phyloP scores from a whole-genome alignment of 2,888 invertebrate genomes.

The Standfussiana lucernea region DNA sequence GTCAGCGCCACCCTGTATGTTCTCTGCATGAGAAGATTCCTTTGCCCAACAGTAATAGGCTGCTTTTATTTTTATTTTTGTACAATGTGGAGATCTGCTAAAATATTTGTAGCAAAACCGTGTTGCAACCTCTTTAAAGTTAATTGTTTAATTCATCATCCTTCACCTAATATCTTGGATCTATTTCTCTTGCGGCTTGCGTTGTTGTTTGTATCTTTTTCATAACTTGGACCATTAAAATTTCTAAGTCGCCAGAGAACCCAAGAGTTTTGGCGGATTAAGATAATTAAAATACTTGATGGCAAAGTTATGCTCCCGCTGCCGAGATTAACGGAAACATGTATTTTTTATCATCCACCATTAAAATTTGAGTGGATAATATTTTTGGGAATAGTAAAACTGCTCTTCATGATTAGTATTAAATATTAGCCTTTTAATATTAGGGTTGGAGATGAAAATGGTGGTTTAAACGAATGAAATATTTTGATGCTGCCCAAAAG shows the following conservation, averaged over 20 bases:
- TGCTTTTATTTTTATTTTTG: no score
- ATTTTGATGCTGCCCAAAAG: not conserved
- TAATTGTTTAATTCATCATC: slow-evolving; percentile 40
- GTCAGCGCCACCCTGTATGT: no score
- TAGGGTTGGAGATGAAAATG: slow-evolving; percentile 3
- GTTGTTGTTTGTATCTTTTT: slow-evolving; percentile 53
- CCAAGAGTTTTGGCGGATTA: slow-evolving; percentile 78
- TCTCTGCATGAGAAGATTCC: no score
- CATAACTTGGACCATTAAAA: slow-evolving; percentile 70
- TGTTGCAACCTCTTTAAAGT: not conserved
- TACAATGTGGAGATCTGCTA: not conserved
- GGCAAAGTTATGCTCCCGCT: slow-evolving; percentile 74
- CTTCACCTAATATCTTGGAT: slow-evolving; percentile 37
- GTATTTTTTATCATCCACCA: slow-evolving; percentile 62
- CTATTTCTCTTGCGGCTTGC: slow-evolving; percentile 27
- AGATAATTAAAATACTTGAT: slow-evolving; percentile 85
- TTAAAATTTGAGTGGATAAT: slow-evolving; percentile 61
- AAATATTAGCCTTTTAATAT: not conserved
- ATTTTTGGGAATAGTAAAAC: slow-evolving; percentile 40
- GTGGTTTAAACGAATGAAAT: not conserved
- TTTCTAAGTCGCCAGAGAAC: slow-evolving; percentile 74
- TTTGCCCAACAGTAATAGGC: no score
- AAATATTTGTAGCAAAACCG: not conserved
- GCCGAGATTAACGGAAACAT: slow-evolving; percentile 72
- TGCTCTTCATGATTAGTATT: slow-evolving; percentile 10